Base-by-base conservation (phyloP, 2,797 vertebrate species). In the Dendrocincla tyrannina region DNA sequence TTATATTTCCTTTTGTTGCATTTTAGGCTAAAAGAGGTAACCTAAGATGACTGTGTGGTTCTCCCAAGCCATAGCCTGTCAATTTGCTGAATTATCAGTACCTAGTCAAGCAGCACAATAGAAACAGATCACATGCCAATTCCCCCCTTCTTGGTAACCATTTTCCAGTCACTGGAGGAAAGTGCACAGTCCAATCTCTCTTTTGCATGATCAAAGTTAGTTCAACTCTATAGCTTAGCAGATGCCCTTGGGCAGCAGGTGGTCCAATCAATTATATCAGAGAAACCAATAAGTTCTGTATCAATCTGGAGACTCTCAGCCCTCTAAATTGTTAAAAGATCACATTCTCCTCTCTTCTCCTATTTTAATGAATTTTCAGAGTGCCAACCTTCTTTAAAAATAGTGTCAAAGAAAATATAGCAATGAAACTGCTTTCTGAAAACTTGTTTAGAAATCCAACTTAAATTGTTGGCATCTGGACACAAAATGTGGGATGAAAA, bases 31-130 rank as follows among this genome's bases (percentile, higher is more conserved):
- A 90, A 90, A 92, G 47, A 90, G 67, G 92, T 95, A 95, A 96
- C 95, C 37, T 94, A 89, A 97, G 63, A 94, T 88, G 94, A 96
- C 87, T 92, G 12, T 90, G 84, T 59, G 85, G 49, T 93, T 97
- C 56, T 97, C 96, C 95, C 91, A 87, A 97, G 93, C 86, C 90
- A 87, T 76, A 92, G 73, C 89, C 81, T 97, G 96, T 96, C 97
- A 97, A 46, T 73, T 95, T 95, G 93, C 82, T 96, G 96, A 93
- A 97, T 96, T 96, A 96, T 95, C 92, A 94, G 85, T 81, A 94
- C 63, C 93, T 88, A 96, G 72, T 97, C 95, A 97, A 96, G 95
- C 95, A 97, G 96, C 92, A 90, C 93, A 92, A 79, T 33, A 94
- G 95, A 96, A 96, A 94, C 66, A 91, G 89, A 93, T 89, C 88